Conservation (phyloP, 2,113 vertebrate genomes). For the Cacatua alba region DNA sequence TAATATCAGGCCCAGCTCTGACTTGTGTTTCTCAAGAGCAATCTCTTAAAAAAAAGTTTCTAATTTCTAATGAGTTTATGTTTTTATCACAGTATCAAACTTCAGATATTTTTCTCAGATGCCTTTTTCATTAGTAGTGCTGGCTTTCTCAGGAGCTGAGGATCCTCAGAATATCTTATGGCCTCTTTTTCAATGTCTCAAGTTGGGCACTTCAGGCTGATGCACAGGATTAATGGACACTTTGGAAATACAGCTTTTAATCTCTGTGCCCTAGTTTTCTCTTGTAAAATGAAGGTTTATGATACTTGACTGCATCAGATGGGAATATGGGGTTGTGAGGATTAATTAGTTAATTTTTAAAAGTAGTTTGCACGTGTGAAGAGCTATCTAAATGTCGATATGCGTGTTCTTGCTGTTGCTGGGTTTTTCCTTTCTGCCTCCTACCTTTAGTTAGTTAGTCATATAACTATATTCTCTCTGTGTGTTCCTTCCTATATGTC, state of each 20-base stretch:
- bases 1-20: not conserved
- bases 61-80: not conserved
- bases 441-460: not conserved
- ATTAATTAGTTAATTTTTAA: constrained; percentile 51
- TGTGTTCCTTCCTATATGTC: not conserved
- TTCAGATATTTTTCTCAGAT: not conserved
- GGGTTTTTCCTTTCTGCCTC: not conserved
- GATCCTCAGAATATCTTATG: not conserved
- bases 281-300: not conserved
- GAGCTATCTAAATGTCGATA: not conserved
- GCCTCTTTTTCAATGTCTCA: not conserved
- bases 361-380: not conserved
- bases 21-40: not conserved
- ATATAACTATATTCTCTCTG: not conserved
- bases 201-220: not conserved
- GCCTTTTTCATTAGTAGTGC: not conserved
- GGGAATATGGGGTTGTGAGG: constrained; percentile 49
- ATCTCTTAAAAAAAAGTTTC: not conserved
- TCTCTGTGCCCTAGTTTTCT: constrained; percentile 22
- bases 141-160: not conserved
- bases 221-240: not conserved
- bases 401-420: not conserved
- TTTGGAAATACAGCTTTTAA: constrained; percentile 15
- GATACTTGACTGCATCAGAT: constrained; percentile 13
- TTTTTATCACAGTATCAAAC: not conserved